Base-by-base conservation (phyloP, 2,888 invertebrate genomes). In the Strigamia maritima region DNA sequence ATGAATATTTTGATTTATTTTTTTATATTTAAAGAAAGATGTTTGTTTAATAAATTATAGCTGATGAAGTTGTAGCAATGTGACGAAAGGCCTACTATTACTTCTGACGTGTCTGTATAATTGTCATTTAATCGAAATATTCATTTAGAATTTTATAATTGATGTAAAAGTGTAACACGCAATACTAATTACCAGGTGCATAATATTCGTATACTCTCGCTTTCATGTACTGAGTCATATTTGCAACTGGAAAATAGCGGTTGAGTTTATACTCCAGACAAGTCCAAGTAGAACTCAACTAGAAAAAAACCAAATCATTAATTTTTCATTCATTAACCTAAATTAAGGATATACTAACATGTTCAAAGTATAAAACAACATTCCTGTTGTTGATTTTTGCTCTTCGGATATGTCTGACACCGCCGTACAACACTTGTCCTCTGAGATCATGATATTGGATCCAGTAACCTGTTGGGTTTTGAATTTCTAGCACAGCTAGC, bases 351-450 rank as follows among this genome's bases (percentile, higher is more conserved):
- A n/a, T n/a, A n/a, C 93, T 91, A 87, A 95, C 95, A 86, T 92
- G 95, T 86, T 95, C 93, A 85, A 98, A 97, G 87, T 97, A 97
- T 88, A 97, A 96, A 75, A 94, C 88, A 80, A 96, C 92, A 89
- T 95, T 95, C 81, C 91, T 89, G 81, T 93, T 91, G 82, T 90
- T 88, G 86, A 92, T 96, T 83, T 92, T 91, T 75, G 97, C 97
- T 81, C 96, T 90, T 85, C 94, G 92, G 81, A 98, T 89, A 85
- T 93, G 92, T 78, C 91, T 89, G 76, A 95, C 94, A 81, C 90
- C 88, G 77, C 91, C 90, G 19, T 93, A 92, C 77, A 91, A 88
- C 81, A 95, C 94, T 86, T 97, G 96, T 2, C 89, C 89, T 86
- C 97, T 94, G 19, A 98, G 89, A 81, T 90, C 92, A 86, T 96